These are phyloP conservation scores for Seriola rivoliana DNA, from an alignment of 2,113 vertebrate species.

Conservation along the genomic window DNA sequence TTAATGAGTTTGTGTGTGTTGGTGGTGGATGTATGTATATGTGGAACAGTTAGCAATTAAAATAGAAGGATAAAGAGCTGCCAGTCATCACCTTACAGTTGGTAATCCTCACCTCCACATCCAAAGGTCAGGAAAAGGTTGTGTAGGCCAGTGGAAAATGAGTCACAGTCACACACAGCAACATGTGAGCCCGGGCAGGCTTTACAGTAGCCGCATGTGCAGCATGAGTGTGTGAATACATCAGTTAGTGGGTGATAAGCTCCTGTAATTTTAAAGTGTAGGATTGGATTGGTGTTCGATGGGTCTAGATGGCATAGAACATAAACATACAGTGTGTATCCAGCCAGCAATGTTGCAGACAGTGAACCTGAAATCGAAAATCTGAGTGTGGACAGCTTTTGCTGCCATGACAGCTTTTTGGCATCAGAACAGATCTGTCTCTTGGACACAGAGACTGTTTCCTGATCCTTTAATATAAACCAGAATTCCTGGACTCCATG, in stretches of 20 bases:
- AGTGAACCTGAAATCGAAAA: slow-evolving; percentile 11
- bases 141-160: slow-evolving; percentile 72
- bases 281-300: slow-evolving; percentile 20
- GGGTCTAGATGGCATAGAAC: background rate
- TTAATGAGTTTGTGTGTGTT: background rate
- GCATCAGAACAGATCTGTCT: background rate
- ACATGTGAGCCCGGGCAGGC: slow-evolving; percentile 58
- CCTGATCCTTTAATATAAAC: slow-evolving; percentile 48
- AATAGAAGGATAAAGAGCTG: slow-evolving; percentile 57
- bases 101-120: slow-evolving; percentile 66
- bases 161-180: slow-evolving; percentile 68
- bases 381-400: slow-evolving; percentile 6
- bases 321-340: background rate
- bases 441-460: slow-evolving; percentile 18
- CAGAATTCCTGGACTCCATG: slow-evolving; percentile 31
- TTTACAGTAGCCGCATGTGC: slow-evolving; percentile 51
- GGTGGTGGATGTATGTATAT: slow-evolving; percentile 2
- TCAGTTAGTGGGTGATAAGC: slow-evolving; percentile 58
- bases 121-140: slow-evolving; percentile 62
- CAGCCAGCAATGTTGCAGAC: background rate
- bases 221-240: slow-evolving; percentile 45
- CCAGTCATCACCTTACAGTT: slow-evolving; percentile 54
- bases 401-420: background rate
- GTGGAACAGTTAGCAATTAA: slow-evolving; percentile 2
- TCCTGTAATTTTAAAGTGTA: slow-evolving; percentile 35